Percentiles rank a stretch among this genome's conserved stretches.
Conservation (phyloP, 2,113 vertebrate genomes). For the Hippopotamus amphibius region DNA sequence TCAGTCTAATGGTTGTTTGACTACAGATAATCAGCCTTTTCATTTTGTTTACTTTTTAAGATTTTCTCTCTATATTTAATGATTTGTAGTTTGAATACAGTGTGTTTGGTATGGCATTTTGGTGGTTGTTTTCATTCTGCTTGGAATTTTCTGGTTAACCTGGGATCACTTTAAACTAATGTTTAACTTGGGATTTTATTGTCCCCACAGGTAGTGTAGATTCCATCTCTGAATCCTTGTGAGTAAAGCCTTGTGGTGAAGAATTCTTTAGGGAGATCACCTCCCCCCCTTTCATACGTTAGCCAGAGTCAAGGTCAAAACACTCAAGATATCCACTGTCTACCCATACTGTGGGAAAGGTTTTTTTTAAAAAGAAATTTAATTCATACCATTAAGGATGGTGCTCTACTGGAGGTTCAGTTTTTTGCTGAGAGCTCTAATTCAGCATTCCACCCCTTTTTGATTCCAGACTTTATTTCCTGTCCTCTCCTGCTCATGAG, state of each 20-base stretch:
- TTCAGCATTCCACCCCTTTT: neutral
- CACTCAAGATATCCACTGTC: neutral
- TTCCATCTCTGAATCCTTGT: neutral
- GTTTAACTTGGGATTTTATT: constrained; percentile 24
- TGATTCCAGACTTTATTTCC: constrained; percentile 5
- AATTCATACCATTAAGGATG: neutral
- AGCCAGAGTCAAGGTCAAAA: neutral
- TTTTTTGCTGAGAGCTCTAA: neutral
- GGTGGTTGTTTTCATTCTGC: constrained; percentile 26
- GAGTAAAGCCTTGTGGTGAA: neutral
- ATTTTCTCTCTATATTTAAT: neutral
- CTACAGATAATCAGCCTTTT: neutral
- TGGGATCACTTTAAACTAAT: neutral
- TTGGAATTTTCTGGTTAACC: neutral
- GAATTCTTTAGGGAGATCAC: neutral
- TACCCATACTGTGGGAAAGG: neutral
- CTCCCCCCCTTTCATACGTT: neutral
- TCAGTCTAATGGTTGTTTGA: neutral
- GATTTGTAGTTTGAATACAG: neutral
- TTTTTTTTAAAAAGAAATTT: neutral
- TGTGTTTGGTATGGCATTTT: neutral
- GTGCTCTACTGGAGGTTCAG: neutral
- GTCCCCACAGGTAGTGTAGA: neutral
- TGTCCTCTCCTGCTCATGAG: neutral
- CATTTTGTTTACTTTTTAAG: neutral